phyloP scores from a whole-genome alignment of 2,888 invertebrate genomes.

The Allacma fusca region DNA sequence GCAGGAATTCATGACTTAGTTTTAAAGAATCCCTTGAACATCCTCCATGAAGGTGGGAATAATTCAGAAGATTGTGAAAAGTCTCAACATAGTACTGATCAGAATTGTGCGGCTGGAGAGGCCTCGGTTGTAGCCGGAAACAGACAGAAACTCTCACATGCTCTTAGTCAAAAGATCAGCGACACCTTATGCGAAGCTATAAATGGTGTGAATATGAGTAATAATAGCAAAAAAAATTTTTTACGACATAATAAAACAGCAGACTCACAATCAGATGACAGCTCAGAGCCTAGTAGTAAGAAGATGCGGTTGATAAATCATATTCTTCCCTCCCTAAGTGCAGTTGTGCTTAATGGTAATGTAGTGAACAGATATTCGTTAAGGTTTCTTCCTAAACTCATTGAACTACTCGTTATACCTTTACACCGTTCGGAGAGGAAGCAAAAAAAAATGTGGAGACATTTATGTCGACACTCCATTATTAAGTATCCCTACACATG shows the following conservation, averaged over 20 bases:
- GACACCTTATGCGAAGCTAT: conserved; percentile 16
- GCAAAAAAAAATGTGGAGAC: conserved; percentile 6
- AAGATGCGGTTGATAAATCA: conserved; percentile 43
- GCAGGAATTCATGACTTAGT: conserved; percentile 58
- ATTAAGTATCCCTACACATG: conserved; percentile 45
- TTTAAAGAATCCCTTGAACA: conserved; percentile 24
- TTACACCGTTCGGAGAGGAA: conserved; percentile 29
- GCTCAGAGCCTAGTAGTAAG: conserved; percentile 46
- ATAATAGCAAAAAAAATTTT: conserved; percentile 16
- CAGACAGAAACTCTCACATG: neutral
- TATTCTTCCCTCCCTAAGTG: conserved; percentile 23
- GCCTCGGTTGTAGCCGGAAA: neutral
- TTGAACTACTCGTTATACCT: conserved; percentile 55
- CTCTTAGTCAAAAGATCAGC: conserved; percentile 21
- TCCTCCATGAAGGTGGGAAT: conserved; percentile 7
- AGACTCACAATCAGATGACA: conserved; percentile 27
- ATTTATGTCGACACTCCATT: conserved; percentile 6
- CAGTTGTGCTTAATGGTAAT: conserved; percentile 27
- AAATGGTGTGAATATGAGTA: conserved; percentile 31
- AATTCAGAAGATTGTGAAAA: conserved; percentile 31
- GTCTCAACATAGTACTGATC: neutral
- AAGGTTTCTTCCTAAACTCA: conserved; percentile 53
- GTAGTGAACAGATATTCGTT: conserved; percentile 54
- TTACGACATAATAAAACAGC: neutral
- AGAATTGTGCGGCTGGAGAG: neutral